Evolutionary conservation across 2,113 vertebrate genomes (phyloP).

Genomic region (Phyllostomus discolor): DNA sequence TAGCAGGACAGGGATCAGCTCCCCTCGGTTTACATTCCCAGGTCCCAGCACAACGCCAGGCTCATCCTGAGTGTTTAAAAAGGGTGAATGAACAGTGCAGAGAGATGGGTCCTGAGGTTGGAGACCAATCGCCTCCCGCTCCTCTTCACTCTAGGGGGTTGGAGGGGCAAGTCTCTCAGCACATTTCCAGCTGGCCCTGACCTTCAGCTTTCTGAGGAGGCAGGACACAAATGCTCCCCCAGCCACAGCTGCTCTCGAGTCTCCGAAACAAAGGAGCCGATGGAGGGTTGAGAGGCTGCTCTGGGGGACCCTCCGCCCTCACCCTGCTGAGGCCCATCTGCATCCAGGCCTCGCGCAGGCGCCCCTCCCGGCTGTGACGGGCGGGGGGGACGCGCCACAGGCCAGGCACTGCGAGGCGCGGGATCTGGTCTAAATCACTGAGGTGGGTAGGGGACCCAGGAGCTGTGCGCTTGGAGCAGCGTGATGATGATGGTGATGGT

Average conservation of each 20-base stretch:
- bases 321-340: background rate
- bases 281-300: background rate
- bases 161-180: background rate
- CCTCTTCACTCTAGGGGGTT: background rate
- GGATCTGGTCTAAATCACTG: background rate
- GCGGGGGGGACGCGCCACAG: accelerated
- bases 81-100: background rate
- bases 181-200: background rate
- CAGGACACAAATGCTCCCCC: background rate
- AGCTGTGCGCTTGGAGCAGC: background rate
- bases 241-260: conserved; percentile 17
- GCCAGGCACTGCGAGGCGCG: background rate
- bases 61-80: background rate
- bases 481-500: too few species aligned
- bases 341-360: background rate
- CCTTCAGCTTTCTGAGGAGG: background rate
- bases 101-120: background rate
- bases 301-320: background rate
- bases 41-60: background rate
- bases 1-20: background rate
- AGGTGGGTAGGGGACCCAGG: background rate
- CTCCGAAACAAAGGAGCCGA: background rate
- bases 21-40: background rate
- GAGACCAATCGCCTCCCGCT: background rate
- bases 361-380: background rate